These are phyloP conservation scores for Acipenser transmontanus DNA, from an alignment of 2,797 vertebrate species.

Conservation along the genomic window DNA sequence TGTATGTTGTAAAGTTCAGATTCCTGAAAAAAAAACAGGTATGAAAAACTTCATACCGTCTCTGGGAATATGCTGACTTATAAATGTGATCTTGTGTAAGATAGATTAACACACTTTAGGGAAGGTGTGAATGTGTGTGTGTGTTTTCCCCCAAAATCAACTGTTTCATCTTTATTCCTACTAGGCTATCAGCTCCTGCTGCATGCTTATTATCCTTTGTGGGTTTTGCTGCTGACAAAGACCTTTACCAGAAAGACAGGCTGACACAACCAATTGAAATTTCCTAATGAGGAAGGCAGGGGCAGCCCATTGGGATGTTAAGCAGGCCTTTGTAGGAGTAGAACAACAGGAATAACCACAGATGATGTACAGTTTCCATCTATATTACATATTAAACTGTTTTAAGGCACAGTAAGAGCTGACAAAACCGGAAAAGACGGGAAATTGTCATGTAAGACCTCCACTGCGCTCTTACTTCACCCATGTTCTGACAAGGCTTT, in stretches of 20 bases:
- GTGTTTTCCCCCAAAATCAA: background rate
- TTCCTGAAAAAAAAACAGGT: too few species aligned
- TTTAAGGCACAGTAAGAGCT: too few species aligned
- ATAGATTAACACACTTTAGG: background rate
- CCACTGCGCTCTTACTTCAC: too few species aligned
- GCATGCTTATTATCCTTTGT: conserved; percentile 52
- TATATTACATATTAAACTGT: background rate
- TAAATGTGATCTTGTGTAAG: background rate
- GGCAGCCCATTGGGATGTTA: conserved; percentile 42
- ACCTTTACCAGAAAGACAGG: conserved; percentile 45
- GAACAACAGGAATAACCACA: conserved; percentile 34
- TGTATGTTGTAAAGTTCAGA: too few species aligned
- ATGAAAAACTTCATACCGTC: too few species aligned
- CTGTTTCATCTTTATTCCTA: conserved; percentile 6
- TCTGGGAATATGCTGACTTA: conserved; percentile 2
- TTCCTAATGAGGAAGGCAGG: conserved; percentile 44
- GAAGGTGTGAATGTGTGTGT: background rate
- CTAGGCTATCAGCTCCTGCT: conserved; percentile 27
- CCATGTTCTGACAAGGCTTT: too few species aligned
- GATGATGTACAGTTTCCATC: conserved; percentile 33
- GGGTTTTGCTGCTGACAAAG: conserved; percentile 47
- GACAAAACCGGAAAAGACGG: too few species aligned
- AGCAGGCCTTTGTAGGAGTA: conserved; percentile 33
- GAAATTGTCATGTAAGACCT: too few species aligned
- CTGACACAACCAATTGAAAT: conserved; percentile 48